Evolutionary conservation across 2,113 vertebrate genomes (phyloP).

Genomic region (Campylomormyrus numenius): DNA sequence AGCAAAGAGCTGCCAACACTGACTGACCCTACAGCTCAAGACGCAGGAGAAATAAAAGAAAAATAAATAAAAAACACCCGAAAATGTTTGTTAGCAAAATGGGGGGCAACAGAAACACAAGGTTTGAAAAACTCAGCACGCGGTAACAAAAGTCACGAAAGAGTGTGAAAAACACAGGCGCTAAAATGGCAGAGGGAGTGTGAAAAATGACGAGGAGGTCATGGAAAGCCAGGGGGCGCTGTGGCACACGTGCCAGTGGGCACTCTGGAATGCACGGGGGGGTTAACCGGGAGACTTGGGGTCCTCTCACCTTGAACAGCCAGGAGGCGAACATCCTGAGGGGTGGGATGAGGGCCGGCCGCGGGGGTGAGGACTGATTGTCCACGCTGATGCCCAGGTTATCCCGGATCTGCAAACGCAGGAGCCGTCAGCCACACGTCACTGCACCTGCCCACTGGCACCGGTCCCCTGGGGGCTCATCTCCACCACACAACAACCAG

Average conservation of each 20-base stretch:
- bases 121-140: neutral
- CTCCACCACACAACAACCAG: neutral
- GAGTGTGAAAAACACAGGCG: neutral
- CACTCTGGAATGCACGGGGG: too few relatives aligned
- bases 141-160: neutral
- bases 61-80: neutral
- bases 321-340: conserved; percentile 95
- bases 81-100: neutral
- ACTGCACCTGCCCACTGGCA: neutral
- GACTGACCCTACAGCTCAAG: neutral
- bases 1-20: neutral
- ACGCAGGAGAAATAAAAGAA: neutral
- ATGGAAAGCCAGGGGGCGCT: neutral
- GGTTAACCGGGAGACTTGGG: neutral
- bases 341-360: conserved; percentile 83
- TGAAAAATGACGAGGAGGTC: neutral
- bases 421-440: neutral
- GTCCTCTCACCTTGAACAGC: conserved; percentile 82
- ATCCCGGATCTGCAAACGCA: conserved; percentile 79
- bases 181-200: neutral
- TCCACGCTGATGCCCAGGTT: conserved; percentile 90
- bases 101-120: neutral
- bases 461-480: neutral
- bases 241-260: neutral
- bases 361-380: conserved; percentile 83